Evolutionary conservation across 2,888 invertebrate species (phyloP), one percentile per base, ranked within the genome.

Genomic region (Melanargia galathea): DNA sequence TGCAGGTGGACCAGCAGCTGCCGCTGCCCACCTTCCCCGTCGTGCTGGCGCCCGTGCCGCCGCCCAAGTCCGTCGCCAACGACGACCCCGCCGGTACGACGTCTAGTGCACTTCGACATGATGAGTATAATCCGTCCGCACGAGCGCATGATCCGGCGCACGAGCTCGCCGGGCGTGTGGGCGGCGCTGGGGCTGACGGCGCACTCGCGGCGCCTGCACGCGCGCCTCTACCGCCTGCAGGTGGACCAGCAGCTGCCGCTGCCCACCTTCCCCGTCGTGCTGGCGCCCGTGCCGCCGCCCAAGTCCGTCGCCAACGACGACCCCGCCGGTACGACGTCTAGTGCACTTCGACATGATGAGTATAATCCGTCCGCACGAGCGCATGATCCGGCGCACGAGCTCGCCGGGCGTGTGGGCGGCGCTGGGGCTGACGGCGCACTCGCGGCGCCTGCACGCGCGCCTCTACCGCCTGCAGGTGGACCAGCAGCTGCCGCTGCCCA

Each of bases 281-380:
- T 99, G 65, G 97, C 99, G 22, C 98, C 99, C 0, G 96, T 99
- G 55, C 96, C 98, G 22, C 98, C 97, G 43, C 98, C 99, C 0
- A 96, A 96, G 81, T 98, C 97, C 75, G 95, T 99, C n/a, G 96
- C 96, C 48, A 94, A 94, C 60, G 95, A 96, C 60, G 95, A 94
- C 73, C 95, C 79, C n/a, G 75, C 76, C 22, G 86, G 89, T 87
- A 33, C 73, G 69, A 59, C 11, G 2, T n/a, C n/a, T n/a, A n/a
- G n/a, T n/a, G n/a, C n/a, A n/a, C n/a, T n/a, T n/a, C n/a, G n/a
- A n/a, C n/a, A n/a, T n/a, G n/a, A 94, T 95, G 93, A 92, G 93
- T 56, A 93, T 97, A 80, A 78, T 93, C 49, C 94, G 93, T 73
- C 97, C 97, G 0, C 79, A 92, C 56, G 92, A 93, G 26, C 93